Evolutionary conservation across 1,140 invertebrate genomes (phyloP).

Genomic region (Aphaenogaster rudis): DNA sequence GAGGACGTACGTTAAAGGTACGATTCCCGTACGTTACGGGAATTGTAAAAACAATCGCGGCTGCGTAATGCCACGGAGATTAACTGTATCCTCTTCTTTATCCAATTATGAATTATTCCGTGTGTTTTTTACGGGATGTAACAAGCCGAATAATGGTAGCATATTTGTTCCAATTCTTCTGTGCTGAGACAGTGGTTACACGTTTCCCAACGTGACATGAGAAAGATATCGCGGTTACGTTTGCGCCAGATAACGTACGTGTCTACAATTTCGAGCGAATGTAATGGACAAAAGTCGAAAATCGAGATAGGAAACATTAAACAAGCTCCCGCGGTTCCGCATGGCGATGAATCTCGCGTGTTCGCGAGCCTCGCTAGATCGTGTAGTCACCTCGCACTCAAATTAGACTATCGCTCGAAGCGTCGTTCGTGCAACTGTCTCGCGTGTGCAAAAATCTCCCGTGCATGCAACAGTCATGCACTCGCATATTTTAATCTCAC

Average conservation of each 20-base stretch:
- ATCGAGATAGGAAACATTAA: neutral
- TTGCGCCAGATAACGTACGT: neutral
- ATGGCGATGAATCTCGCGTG: neutral
- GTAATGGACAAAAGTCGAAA: slow-evolving; percentile 4
- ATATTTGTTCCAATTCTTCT: neutral
- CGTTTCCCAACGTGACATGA: neutral
- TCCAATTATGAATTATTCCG: slow-evolving; percentile 5
- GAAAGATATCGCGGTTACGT: slow-evolving; percentile 7
- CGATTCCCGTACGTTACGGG: neutral
- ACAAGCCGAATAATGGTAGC: slow-evolving; percentile 22
- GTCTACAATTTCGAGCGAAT: neutral
- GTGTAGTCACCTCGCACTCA: slow-evolving; percentile 45
- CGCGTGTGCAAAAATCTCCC: slow-evolving; percentile 20
- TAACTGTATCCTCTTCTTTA: neutral
- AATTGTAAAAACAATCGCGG: slow-evolving; percentile 24
- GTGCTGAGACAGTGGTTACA: neutral
- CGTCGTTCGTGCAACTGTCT: slow-evolving; percentile 50
- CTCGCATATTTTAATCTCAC: slow-evolving; percentile 40
- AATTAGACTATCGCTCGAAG: slow-evolving; percentile 49
- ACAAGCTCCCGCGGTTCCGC: neutral
- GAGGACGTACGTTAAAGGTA: neutral
- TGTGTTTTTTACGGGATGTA: neutral
- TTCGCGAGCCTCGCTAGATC: neutral
- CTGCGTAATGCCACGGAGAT: neutral
- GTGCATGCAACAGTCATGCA: slow-evolving; percentile 20